These are phyloP conservation scores for Lepidostoma basale DNA, from an alignment of 1,140 invertebrate species.

Conservation along the genomic window DNA sequence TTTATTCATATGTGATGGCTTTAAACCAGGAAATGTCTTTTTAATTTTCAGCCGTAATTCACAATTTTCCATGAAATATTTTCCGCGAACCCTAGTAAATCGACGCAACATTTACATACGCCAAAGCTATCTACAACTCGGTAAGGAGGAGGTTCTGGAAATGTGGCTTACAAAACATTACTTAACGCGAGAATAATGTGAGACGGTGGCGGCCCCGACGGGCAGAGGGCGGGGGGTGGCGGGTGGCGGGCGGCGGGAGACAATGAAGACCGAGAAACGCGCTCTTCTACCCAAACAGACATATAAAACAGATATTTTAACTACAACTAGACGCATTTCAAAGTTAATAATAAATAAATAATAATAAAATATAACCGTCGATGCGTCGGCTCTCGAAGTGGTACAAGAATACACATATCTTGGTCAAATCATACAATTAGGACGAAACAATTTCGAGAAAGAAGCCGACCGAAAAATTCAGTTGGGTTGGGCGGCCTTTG, in stretches of 20 bases:
- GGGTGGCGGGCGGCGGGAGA: too few relatives aligned
- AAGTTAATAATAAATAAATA: too few relatives aligned
- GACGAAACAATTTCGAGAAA: too few relatives aligned
- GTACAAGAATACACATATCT: too few relatives aligned
- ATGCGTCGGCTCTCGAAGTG: too few relatives aligned
- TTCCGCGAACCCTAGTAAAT: not conserved
- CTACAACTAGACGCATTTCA: not conserved
- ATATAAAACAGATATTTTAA: not conserved
- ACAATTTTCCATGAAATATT: not conserved
- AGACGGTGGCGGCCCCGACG: not conserved
- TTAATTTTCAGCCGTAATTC: conserved; percentile 3
- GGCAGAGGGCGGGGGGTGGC: not conserved
- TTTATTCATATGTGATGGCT: too few relatives aligned
- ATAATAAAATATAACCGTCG: too few relatives aligned
- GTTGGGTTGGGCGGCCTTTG: too few relatives aligned
- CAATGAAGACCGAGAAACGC: not conserved
- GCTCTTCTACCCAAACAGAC: not conserved
- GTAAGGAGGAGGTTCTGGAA: too few relatives aligned
- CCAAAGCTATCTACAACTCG: not conserved
- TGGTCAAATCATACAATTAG: too few relatives aligned
- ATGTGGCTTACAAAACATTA: not conserved
- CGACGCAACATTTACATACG: conserved; percentile 3
- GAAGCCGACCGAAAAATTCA: too few relatives aligned
- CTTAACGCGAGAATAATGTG: not conserved
- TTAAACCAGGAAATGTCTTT: conserved; percentile 5